Conservation (phyloP, 35 echinoderm and acorn worm genomes). For the Diadema setosum region DNA sequence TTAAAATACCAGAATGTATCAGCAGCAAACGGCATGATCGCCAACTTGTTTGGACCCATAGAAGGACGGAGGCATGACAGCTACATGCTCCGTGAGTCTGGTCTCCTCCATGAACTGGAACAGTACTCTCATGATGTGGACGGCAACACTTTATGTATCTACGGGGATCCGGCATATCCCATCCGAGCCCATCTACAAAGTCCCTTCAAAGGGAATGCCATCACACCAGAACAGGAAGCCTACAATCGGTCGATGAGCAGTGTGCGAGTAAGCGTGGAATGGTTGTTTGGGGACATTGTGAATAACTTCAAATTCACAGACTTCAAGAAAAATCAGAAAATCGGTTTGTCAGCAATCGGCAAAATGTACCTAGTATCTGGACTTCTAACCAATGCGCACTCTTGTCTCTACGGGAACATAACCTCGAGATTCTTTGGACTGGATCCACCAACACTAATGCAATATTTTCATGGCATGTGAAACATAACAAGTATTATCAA, state of each 20-base stretch:
- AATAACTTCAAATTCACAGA: constrained; percentile 61
- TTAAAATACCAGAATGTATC: too few species aligned
- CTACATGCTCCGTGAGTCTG: too few species aligned
- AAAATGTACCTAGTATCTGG: constrained; percentile 48
- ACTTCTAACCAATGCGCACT: constrained; percentile 59
- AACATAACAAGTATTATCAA: too few species aligned
- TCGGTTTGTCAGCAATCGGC: constrained; percentile 39
- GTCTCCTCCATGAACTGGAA: constrained; percentile 40
- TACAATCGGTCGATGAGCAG: constrained; percentile 47
- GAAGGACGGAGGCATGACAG: too few species aligned
- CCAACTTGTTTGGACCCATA: too few species aligned
- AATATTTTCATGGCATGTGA: too few species aligned
- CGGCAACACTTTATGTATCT: constrained; percentile 55
- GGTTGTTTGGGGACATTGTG: constrained; percentile 64
- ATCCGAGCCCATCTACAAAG: constrained; percentile 36
- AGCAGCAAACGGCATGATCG: too few species aligned
- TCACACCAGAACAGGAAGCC: constrained; percentile 34
- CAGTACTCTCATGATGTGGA: neutral
- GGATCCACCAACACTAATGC: neutral
- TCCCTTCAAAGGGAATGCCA: constrained; percentile 19
- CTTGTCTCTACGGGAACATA: constrained; percentile 34
- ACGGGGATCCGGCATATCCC: constrained; percentile 70
- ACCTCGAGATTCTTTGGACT: constrained; percentile 38
- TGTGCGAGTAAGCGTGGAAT: constrained; percentile 49
- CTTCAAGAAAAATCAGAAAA: constrained; percentile 63